Evolutionary conservation across 2,797 vertebrate genomes (phyloP).

Genomic region (Centroberyx gerrardi): DNA sequence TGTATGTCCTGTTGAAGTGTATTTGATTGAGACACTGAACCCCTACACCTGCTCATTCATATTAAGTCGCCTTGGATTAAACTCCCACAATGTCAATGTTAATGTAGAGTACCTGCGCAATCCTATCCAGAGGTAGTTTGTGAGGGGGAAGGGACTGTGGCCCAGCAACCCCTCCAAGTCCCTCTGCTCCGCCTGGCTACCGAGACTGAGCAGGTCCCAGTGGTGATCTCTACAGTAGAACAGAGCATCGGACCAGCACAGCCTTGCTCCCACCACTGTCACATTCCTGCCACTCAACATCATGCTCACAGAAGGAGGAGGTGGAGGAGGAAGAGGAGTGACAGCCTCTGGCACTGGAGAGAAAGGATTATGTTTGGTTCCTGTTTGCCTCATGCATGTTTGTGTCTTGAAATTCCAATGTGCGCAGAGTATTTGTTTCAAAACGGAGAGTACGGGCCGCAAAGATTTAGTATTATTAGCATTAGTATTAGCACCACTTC

Average conservation of each 20-base stretch:
- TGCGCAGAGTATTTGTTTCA: too few species aligned
- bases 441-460: too few species aligned
- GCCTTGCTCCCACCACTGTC: constrained; percentile 18
- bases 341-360: not conserved
- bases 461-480: too few species aligned
- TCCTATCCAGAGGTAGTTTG: constrained; percentile 20
- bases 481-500: too few species aligned
- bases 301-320: not conserved
- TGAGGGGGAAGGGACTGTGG: constrained; percentile 10
- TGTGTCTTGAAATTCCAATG: not conserved
- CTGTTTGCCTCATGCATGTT: not conserved
- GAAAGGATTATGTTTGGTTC: not conserved
- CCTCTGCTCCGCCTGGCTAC: constrained; percentile 31
- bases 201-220: constrained; percentile 50
- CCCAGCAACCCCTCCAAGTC: constrained; percentile 36
- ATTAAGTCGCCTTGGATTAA: not conserved
- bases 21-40: too few species aligned
- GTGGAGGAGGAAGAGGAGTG: not conserved
- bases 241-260: constrained; percentile 51
- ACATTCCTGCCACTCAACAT: not conserved
- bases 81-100: not conserved
- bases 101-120: constrained; percentile 35
- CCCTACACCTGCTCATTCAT: not conserved
- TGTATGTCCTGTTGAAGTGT: too few species aligned
- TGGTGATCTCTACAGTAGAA: constrained; percentile 32